These are phyloP conservation scores for Heliothis subflexa DNA, from an alignment of 1,140 invertebrate genomes.

Conservation along the genomic window DNA sequence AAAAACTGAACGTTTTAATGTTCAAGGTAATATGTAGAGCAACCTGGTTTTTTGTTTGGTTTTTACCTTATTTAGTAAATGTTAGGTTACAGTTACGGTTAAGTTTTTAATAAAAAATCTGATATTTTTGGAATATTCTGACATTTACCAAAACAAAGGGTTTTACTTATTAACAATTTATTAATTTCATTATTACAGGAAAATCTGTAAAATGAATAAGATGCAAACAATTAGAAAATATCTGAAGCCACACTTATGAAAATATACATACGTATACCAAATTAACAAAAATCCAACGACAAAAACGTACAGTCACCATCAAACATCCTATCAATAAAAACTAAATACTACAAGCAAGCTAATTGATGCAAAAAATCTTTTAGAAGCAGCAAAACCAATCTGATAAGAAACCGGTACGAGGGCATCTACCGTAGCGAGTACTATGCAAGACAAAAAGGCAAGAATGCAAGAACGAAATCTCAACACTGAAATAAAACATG, in stretches of 20 bases:
- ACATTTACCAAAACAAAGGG: too few relatives aligned
- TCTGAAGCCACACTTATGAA: not conserved
- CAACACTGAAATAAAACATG: slow-evolving; percentile 11
- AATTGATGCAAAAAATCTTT: slow-evolving; percentile 60
- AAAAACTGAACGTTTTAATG: not conserved
- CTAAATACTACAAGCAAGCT: slow-evolving; percentile 50
- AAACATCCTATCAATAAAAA: slow-evolving; percentile 46
- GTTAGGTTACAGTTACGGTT: not conserved
- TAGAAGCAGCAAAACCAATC: slow-evolving; percentile 48
- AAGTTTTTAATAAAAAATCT: too few relatives aligned
- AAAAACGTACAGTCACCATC: slow-evolving; percentile 12
- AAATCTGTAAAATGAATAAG: not conserved
- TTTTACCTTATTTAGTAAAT: not conserved
- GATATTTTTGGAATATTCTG: too few relatives aligned
- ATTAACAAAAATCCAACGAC: not conserved
- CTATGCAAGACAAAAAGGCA: slow-evolving; percentile 54
- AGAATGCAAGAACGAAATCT: slow-evolving; percentile 46
- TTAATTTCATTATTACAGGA: too few relatives aligned
- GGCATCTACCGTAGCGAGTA: slow-evolving; percentile 54
- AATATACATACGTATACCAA: not conserved
- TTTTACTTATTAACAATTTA: too few relatives aligned
- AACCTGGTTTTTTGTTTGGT: not conserved
- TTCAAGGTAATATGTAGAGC: not conserved
- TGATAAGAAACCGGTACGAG: slow-evolving; percentile 52
- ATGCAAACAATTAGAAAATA: not conserved